Conservation (phyloP, 2,797 vertebrate genomes). For the Ispidina picta region DNA sequence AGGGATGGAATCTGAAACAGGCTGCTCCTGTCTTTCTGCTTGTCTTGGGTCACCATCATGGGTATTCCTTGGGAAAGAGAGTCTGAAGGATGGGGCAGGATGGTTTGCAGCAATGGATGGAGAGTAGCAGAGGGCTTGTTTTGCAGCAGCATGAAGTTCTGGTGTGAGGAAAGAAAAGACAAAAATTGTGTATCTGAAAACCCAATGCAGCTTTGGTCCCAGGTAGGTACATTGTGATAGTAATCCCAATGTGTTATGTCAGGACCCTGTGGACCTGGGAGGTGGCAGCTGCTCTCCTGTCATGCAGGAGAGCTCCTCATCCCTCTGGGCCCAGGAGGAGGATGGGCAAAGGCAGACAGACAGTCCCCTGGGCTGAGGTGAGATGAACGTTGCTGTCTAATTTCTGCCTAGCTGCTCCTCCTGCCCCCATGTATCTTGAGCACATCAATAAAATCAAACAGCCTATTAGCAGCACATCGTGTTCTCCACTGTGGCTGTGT, state of each 20-base stretch:
- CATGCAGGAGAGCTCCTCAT: not conserved
- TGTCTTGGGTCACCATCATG: not conserved
- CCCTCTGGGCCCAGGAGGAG: not conserved
- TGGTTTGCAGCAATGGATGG: not conserved
- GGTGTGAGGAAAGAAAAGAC: not conserved
- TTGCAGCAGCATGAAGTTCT: not conserved
- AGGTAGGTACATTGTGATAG: not conserved
- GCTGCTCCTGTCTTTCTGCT: not conserved
- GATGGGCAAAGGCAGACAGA: fast-evolving
- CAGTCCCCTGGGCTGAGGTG: not conserved
- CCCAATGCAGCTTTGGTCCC: not conserved
- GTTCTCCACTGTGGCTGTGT: not conserved
- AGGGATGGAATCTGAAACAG: not conserved
- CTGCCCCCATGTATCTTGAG: not conserved
- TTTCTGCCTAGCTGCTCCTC: constrained; percentile 20
- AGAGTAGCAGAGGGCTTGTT: not conserved
- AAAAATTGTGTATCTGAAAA: not conserved
- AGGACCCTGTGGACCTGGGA: not conserved
- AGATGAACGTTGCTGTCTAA: not conserved
- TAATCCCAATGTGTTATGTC: not conserved
- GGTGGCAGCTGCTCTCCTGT: not conserved
- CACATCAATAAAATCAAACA: constrained; percentile 53
- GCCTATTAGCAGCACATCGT: constrained; percentile 2
- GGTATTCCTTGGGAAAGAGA: not conserved
- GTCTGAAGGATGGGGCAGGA: not conserved